Evolutionary conservation across 2,797 vertebrate species (phyloP).

Genomic region (Acrossocheilus fasciatus): DNA sequence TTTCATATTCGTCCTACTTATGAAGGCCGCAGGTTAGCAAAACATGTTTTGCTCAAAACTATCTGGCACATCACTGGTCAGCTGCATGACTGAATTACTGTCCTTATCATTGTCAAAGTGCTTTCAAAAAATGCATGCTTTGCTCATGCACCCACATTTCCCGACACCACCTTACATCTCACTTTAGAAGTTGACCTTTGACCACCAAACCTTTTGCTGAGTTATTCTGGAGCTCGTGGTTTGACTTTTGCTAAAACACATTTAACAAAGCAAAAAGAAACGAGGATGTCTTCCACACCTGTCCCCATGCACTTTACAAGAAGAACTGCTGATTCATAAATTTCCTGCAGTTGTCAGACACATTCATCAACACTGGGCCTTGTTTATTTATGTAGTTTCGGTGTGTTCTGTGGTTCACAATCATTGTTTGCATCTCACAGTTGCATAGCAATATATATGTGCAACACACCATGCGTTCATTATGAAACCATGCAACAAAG

Average conservation of each 20-base stretch:
- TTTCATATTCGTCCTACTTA: neutral
- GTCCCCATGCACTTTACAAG: constrained; percentile 8
- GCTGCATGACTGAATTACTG: neutral
- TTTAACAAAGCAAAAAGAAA: neutral
- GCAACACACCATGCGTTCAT: constrained; percentile 4
- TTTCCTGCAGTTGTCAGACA: neutral
- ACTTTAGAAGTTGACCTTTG: neutral
- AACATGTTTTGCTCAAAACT: neutral
- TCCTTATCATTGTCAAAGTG: neutral
- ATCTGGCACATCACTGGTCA: neutral
- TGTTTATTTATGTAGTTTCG: neutral
- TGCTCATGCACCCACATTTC: constrained; percentile 2
- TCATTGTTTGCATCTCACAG: neutral
- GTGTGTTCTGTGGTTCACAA: neutral
- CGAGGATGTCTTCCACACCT: neutral
- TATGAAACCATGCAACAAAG: neutral
- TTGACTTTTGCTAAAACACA: neutral
- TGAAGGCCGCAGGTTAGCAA: neutral
- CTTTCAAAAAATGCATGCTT: neutral
- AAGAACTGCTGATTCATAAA: constrained; percentile 35
- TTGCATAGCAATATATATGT: neutral
- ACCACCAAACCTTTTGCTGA: neutral
- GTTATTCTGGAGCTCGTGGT: neutral
- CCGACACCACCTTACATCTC: neutral
- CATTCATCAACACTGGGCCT: neutral